Evolutionary conservation across 2,113 vertebrate species (phyloP), one percentile per base, ranked within the genome.

Genomic region (Bujurquina vittata): DNA sequence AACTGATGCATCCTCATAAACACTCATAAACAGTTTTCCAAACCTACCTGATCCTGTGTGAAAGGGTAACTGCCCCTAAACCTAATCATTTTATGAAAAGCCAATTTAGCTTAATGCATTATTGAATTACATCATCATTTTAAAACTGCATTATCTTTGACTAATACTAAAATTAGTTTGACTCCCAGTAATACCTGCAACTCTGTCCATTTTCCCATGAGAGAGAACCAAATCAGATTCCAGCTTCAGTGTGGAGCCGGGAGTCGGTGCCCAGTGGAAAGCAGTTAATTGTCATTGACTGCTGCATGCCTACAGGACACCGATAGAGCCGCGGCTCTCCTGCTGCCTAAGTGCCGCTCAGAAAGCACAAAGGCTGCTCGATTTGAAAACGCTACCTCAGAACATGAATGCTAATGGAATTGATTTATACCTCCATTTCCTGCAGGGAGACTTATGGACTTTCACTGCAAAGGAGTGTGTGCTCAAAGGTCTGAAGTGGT

Each of bases 391-490:
- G 85, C 88, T 52, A 87, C 83, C 89, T 89, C 80, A 74, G 88
- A 90, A 88, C 88, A 80, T 84, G 82, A 93, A 93, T 92, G 85
- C 90, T 95, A 94, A 95, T 94, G 81, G 91, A 37, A 93, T 92
- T 91, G 93, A 95, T 94, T 91, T 88, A 90, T 90, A 89, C 83
- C 81, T 85, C 90, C 49, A 79, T 87, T 88, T 92, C 85, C 84
- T 91, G 65, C 85, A 77, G 88, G 87, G 87, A 89, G 81, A 88
- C 87, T 77, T 75, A 74, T 84, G 86, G 85, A 76, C 86, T 86
- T 82, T 80, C 85, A 84, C 90, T 89, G 60, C 81, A 62, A 61
- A 88, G 63, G n/a, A 82, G 80, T 80, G 79, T 81, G 89, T 84
- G 84, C 62, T 90, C 73, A 79, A 75, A 33, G 76, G 80, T 55